These are phyloP conservation scores for Cotesia chilonis DNA, from an alignment of 1,140 invertebrate genomes.

Conservation along the genomic window DNA sequence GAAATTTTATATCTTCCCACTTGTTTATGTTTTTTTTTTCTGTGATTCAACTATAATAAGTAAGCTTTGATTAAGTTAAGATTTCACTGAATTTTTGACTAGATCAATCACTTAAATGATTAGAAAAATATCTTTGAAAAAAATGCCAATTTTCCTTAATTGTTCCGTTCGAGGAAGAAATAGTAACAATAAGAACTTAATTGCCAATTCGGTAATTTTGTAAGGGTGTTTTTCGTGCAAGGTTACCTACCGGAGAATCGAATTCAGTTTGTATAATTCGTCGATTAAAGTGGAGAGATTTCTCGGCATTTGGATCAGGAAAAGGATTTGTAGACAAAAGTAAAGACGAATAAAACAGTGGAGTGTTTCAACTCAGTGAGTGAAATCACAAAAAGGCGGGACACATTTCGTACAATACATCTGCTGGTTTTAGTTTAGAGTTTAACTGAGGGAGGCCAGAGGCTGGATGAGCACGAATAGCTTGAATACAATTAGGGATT, in stretches of 20 bases:
- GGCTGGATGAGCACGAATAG: neutral
- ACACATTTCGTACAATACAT: neutral
- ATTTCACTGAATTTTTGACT: too few relatives aligned
- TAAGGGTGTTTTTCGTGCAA: too few relatives aligned
- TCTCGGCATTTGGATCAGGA: neutral
- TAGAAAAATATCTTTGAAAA: too few relatives aligned
- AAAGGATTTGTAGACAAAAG: conserved; percentile 1
- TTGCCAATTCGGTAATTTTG: neutral
- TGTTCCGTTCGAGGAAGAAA: too few relatives aligned
- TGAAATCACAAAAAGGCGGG: conserved; percentile 13
- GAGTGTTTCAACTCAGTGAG: conserved; percentile 1
- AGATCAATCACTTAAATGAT: too few relatives aligned
- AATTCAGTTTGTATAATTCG: conserved; percentile 2
- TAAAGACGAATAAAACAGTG: neutral
- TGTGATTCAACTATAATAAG: too few relatives aligned
- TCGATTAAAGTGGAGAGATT: conserved; percentile 9
- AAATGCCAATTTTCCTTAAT: too few relatives aligned
- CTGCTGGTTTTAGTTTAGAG: too few relatives aligned
- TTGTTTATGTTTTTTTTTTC: too few relatives aligned
- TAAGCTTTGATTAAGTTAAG: too few relatives aligned
- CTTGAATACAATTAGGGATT: neutral
- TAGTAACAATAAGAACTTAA: neutral
- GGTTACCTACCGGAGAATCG: neutral
- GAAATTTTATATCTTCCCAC: too few relatives aligned
- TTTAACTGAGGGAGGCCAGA: neutral